Evolutionary conservation across 2,888 invertebrate species (phyloP).

Genomic region (Dinocampus coccinellae): DNA sequence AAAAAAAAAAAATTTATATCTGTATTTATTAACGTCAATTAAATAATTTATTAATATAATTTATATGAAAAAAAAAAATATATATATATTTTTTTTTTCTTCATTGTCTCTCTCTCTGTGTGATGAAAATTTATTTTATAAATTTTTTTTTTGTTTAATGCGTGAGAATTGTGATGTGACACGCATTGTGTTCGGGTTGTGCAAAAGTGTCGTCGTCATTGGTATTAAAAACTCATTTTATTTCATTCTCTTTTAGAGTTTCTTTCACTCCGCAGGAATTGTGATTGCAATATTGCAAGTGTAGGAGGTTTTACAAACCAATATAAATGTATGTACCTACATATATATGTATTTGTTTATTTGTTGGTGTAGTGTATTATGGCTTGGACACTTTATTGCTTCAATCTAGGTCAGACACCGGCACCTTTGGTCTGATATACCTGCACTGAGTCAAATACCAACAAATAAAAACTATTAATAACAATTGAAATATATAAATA

Average conservation of each 20-base stretch:
- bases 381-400: constrained; percentile 51
- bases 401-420: constrained; percentile 55
- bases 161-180: not conserved
- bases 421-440: constrained; percentile 33
- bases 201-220: not conserved
- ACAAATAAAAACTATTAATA: not conserved
- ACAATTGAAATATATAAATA: too few relatives aligned
- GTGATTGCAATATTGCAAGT: constrained; percentile 1
- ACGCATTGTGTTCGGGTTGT: not conserved
- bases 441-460: constrained; percentile 11
- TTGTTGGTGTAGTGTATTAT: constrained; percentile 45
- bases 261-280: not conserved
- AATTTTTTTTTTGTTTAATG: not conserved
- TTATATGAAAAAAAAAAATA: not conserved
- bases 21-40: not conserved
- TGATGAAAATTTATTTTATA: too few relatives aligned
- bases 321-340: not conserved
- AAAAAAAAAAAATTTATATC: too few relatives aligned
- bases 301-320: not conserved
- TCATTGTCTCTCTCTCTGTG: too few relatives aligned
- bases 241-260: not conserved
- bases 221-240: not conserved
- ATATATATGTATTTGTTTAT: not conserved
- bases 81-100: too few relatives aligned
- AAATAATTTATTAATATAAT: not conserved